phyloP scores from a whole-genome alignment of 2,797 vertebrate genomes.

The Lepus townsendii region DNA sequence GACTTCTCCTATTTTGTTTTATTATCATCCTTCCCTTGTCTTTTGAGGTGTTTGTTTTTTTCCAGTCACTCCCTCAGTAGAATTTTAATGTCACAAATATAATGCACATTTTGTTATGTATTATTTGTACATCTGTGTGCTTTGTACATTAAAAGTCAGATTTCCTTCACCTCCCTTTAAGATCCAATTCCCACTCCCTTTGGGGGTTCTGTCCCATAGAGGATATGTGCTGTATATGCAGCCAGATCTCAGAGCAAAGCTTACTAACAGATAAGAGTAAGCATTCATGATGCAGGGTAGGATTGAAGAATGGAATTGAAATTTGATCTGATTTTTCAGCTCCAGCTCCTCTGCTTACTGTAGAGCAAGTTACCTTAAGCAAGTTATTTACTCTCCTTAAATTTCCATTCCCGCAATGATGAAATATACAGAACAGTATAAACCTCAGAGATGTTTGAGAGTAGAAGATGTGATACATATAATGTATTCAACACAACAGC shows the following conservation, averaged over 20 bases:
- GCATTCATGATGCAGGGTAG: background rate
- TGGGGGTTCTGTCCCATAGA: background rate
- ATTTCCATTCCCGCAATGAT: background rate
- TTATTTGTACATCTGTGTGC: background rate
- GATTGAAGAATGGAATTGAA: background rate
- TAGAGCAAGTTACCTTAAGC: background rate
- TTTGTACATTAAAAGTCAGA: slow-evolving; percentile 13
- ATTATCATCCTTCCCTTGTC: background rate
- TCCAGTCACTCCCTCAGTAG: background rate
- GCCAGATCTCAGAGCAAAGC: background rate
- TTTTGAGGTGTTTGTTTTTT: background rate
- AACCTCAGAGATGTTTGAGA: background rate
- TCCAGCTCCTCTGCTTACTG: background rate
- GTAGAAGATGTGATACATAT: background rate
- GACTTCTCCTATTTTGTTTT: background rate
- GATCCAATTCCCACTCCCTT: background rate
- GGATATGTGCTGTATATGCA: background rate
- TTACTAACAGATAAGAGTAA: background rate
- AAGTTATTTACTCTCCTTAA: background rate
- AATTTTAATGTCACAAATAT: slow-evolving; percentile 24
- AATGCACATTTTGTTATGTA: background rate
- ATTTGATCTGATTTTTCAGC: background rate
- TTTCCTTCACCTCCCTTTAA: background rate
- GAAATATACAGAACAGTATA: background rate
- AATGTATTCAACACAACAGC: background rate